These are phyloP conservation scores for Acanthochromis polyacanthus DNA, from an alignment of 2,113 vertebrate species.

Conservation along the genomic window DNA sequence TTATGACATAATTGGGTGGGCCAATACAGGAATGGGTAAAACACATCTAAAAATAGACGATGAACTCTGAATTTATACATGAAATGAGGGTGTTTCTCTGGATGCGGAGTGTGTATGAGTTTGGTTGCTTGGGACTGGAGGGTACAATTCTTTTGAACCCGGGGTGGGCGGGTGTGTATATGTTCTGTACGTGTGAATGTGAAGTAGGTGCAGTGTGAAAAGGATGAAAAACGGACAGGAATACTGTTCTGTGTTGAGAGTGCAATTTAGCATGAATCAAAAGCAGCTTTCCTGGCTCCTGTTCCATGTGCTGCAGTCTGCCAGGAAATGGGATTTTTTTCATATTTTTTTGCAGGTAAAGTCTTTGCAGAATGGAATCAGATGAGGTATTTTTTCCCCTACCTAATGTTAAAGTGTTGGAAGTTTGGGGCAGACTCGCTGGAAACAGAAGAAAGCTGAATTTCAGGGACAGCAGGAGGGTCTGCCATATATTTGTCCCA, in stretches of 20 bases:
- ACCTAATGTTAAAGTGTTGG: slow-evolving; percentile 75
- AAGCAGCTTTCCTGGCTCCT: slow-evolving; percentile 83
- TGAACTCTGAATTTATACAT: slow-evolving; percentile 47
- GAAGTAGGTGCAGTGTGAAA: slow-evolving; percentile 67
- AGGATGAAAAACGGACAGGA: slow-evolving; percentile 75
- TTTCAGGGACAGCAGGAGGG: slow-evolving; percentile 70
- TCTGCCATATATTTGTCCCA: slow-evolving; percentile 66
- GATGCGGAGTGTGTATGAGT: slow-evolving; percentile 23
- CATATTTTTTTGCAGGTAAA: slow-evolving; percentile 80
- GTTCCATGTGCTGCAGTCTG: slow-evolving; percentile 65
- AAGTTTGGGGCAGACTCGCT: slow-evolving; percentile 67
- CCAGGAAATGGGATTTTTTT: slow-evolving; percentile 83
- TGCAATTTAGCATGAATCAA: slow-evolving; percentile 85
- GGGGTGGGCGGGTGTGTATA: slow-evolving; percentile 22
- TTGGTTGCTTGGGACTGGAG: slow-evolving; percentile 34
- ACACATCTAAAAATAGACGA: slow-evolving; percentile 65
- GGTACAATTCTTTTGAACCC: slow-evolving; percentile 44
- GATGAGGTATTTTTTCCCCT: slow-evolving; percentile 81
- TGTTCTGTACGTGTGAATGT: slow-evolving; percentile 47
- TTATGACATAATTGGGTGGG: slow-evolving; percentile 72
- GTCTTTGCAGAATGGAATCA: slow-evolving; percentile 81
- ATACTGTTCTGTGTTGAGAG: slow-evolving; percentile 77
- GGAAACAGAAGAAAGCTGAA: slow-evolving; percentile 74
- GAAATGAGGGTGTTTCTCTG: slow-evolving; percentile 65
- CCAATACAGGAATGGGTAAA: slow-evolving; percentile 45